A percentile compares a stretch with the other conserved stretches of the same genome.
phyloP scores from a whole-genome alignment of 1,140 invertebrate genomes.

The Neodiprion fabricii region DNA sequence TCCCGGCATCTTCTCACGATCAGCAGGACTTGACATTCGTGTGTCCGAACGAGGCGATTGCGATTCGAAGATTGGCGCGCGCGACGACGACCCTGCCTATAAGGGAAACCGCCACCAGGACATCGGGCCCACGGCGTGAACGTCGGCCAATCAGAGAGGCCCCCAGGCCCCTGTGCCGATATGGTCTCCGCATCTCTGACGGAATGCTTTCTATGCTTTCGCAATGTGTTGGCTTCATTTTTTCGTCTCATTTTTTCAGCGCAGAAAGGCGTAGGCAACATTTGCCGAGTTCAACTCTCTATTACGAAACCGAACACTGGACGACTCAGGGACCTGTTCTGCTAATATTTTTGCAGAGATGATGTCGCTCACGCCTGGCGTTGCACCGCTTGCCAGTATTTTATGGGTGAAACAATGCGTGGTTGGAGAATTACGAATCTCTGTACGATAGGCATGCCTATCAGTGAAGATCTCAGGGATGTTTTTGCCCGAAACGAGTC shows the following conservation, averaged over 20 bases:
- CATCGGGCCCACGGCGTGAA: constrained; percentile 20
- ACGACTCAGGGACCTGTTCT: not conserved
- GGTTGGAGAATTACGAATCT: too few relatives aligned
- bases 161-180: not conserved
- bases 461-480: too few relatives aligned
- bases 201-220: constrained; percentile 27
- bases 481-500: too few relatives aligned
- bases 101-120: constrained; percentile 40
- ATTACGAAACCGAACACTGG: not conserved
- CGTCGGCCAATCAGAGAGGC: constrained; percentile 34
- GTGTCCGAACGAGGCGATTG: not conserved
- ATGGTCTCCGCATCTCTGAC: constrained; percentile 1
- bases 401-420: too few relatives aligned
- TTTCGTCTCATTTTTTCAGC: not conserved
- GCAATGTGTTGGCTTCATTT: not conserved
- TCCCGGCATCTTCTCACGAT: not conserved
- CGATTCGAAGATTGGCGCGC: constrained; percentile 29
- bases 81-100: constrained; percentile 33
- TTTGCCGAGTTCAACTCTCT: constrained; percentile 2
- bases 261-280: not conserved
- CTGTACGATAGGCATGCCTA: too few relatives aligned
- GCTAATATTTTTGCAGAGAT: not conserved
- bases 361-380: too few relatives aligned
- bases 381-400: too few relatives aligned
- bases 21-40: not conserved